Evolutionary conservation across 2,113 vertebrate species (phyloP), one percentile per base, ranked within the genome.

Genomic region (Axis porcinus): DNA sequence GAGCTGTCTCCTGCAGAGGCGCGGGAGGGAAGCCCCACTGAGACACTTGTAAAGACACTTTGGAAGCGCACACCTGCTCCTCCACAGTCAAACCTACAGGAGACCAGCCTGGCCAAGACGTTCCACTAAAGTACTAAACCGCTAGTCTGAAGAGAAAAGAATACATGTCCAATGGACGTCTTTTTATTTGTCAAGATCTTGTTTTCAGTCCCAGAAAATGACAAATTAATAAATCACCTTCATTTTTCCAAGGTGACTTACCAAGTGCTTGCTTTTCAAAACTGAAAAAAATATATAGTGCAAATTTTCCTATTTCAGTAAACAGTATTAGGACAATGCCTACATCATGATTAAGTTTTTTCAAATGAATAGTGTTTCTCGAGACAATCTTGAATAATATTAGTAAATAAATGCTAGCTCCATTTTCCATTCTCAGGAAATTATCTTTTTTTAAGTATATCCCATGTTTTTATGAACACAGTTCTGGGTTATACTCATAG

Each of bases 11-110:
- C 98, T 98, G 98, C 88, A 95, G 99, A 98, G 98, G 98, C 98
- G 95, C 64, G 74, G 98, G 98, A 98, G 94, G 97, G 97, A 97
- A 96, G 97, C 97, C 99, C 99, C 98, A 98, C 98, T 98, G 99
- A 98, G 99, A 98, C 98, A 98, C 99, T 99, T 98, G 98, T 98
- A 99, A 99, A 98, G 99, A 98, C 98, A 98, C 98, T 99, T 98
- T 98, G 98, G 98, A 98, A 98, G 97, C 82, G 88, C 98, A 98
- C 99, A 99, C 99, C 99, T 99, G 99, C 99, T 99, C 98, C 98
- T 98, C 97, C 94, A 96, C 87, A 92, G 98, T 97, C 97, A 98
- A 98, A 96, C 96, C 97, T 98, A 97, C 97, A 98, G 98, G 98
- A 98, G 98, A 97, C 95, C 98, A 97, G 97, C 3, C 98, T 93